Conservation (phyloP, 2,113 vertebrate genomes). For the Cryptomyrus ogoouensis region DNA sequence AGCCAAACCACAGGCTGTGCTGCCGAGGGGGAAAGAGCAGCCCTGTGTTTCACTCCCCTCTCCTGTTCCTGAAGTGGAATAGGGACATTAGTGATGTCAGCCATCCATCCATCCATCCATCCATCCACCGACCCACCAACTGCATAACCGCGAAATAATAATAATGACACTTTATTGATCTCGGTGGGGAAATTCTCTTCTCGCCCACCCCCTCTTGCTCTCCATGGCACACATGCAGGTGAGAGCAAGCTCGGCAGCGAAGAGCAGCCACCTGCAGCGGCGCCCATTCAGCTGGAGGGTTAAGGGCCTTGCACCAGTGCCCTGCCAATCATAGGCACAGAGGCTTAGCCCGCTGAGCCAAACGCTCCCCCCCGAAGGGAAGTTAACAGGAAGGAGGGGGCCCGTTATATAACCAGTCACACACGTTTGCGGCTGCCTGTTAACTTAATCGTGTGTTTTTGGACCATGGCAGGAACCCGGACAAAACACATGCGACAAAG, state of each 20-base stretch:
- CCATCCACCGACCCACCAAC: background rate
- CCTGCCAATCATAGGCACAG: background rate
- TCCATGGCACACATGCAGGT: background rate
- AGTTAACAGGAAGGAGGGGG: background rate
- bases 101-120: background rate
- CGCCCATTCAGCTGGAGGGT: background rate
- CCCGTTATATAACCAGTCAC: background rate
- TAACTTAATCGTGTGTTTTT: background rate
- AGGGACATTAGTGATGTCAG: background rate
- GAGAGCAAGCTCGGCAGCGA: background rate
- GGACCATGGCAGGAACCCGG: background rate
- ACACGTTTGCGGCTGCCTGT: background rate
- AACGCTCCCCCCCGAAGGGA: background rate
- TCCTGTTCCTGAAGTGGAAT: slow-evolving; percentile 61
- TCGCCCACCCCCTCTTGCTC: background rate
- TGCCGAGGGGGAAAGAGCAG: slow-evolving; percentile 59
- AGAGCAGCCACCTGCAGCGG: background rate
- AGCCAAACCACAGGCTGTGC: slow-evolving; percentile 60
- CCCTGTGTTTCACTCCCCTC: slow-evolving; percentile 64
- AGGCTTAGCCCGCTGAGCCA: background rate
- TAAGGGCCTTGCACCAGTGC: background rate
- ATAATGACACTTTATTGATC: background rate
- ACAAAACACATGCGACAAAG: background rate
- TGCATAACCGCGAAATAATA: background rate
- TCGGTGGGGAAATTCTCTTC: background rate